A percentile compares a stretch with the other conserved stretches of the same genome.
These are phyloP conservation scores for Henricia sp. DNA, from an alignment of 53 echinoderm and acorn worm genomes.

Conservation along the genomic window DNA sequence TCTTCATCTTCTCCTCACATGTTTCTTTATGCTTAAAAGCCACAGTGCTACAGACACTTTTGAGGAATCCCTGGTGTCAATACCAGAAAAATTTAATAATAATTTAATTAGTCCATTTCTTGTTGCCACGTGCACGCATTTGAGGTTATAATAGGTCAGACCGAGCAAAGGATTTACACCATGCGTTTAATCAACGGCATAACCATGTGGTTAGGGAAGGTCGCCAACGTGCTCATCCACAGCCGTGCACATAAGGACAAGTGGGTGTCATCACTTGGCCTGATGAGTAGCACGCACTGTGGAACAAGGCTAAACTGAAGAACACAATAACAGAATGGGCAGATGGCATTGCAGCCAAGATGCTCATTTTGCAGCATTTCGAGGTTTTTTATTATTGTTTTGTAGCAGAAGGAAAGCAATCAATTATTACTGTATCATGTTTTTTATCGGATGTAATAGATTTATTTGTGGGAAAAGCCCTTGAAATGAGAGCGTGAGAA, in stretches of 20 bases:
- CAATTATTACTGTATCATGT: neutral
- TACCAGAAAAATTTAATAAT: no score
- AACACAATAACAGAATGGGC: neutral
- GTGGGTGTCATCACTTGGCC: slow-evolving; percentile 12
- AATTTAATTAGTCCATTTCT: no score
- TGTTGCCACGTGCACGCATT: no score
- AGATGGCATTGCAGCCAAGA: neutral
- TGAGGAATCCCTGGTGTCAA: no score
- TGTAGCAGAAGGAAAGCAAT: neutral
- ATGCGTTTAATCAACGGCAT: slow-evolving; percentile 28
- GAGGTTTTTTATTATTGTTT: no score
- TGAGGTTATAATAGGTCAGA: no score
- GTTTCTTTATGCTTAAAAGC: no score
- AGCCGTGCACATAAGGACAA: slow-evolving; percentile 44
- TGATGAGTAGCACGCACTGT: neutral
- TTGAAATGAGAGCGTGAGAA: neutral
- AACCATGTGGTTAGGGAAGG: slow-evolving; percentile 31
- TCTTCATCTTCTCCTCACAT: no score
- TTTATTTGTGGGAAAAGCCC: neutral
- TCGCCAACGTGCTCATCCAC: neutral
- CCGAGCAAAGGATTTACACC: no score
- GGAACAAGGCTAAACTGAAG: slow-evolving; percentile 1
- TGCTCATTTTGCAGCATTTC: neutral
- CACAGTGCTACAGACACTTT: no score
- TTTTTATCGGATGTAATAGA: neutral